Percentiles rank a stretch among this genome's conserved stretches.
Conservation (phyloP, 1,140 invertebrate genomes). For the Zelostemma sp. region DNA sequence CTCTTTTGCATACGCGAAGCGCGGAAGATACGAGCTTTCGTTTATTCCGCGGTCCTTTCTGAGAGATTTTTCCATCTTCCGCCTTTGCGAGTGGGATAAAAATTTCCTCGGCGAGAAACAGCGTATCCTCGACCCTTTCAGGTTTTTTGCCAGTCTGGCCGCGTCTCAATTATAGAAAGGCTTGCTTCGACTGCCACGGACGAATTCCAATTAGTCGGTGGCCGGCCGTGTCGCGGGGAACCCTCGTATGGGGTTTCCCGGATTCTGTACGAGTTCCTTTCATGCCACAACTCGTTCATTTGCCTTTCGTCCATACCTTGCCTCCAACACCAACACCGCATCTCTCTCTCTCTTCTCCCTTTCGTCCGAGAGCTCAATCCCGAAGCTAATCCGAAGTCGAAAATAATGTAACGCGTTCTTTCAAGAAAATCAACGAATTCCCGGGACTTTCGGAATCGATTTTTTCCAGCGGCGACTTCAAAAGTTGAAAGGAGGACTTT, state of each 20-base stretch:
- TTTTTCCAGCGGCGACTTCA: not conserved
- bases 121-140: slow-evolving; percentile 56
- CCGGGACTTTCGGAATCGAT: not conserved
- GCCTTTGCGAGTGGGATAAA: slow-evolving; percentile 44
- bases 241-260: slow-evolving; percentile 68
- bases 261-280: slow-evolving; percentile 71
- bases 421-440: not conserved
- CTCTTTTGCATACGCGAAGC: slow-evolving; percentile 22
- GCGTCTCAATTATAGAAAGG: slow-evolving; percentile 71
- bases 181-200: slow-evolving; percentile 70
- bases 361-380: slow-evolving; percentile 43
- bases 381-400: slow-evolving; percentile 27
- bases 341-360: slow-evolving; percentile 18
- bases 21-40: slow-evolving; percentile 42
- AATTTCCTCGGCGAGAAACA: slow-evolving; percentile 54
- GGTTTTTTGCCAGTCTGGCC: slow-evolving; percentile 60
- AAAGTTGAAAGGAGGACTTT: not conserved
- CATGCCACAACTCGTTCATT: slow-evolving; percentile 69
- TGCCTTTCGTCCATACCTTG: slow-evolving; percentile 64
- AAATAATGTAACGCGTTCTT: not conserved
- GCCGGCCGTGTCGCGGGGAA: slow-evolving; percentile 63
- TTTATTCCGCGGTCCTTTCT: slow-evolving; percentile 19
- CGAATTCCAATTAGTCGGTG: slow-evolving; percentile 71
- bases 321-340: slow-evolving; percentile 28
- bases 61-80: slow-evolving; percentile 36